Base-by-base conservation (phyloP, 2,113 vertebrate species). In the Notothenia rossii region DNA sequence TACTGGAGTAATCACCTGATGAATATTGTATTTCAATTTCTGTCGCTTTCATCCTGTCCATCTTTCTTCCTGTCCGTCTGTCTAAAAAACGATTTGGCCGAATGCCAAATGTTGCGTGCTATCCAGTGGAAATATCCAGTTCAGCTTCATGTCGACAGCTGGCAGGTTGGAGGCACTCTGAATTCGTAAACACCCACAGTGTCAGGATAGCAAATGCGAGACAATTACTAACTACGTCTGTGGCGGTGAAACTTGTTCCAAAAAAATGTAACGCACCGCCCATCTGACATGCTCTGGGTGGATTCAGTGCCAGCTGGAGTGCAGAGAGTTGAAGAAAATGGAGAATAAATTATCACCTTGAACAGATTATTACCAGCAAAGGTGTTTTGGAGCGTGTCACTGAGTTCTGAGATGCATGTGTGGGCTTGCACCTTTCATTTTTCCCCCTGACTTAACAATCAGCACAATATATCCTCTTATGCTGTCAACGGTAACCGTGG, bases 1-100 rank as follows among this genome's bases (percentile, higher is more conserved):
- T 86, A 91, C 89, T 83, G 79, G 83, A 90, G 89, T 85, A 91
- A 91, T 90, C 89, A 82, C 89, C 89, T 82, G 88, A 92, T 92
- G 87, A 92, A 92, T 92, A 91, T 86, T 90, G 75, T 69, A 92
- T 91, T 88, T 51, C 61, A 5, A 36, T 36, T 7, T 36, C 36
- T 36, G 36, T 36, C 36, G 5, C n/a, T n/a, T n/a, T n/a, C n/a
- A n/a, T n/a, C n/a, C n/a, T n/a, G n/a, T n/a, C n/a, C n/a, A n/a
- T n/a, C 36, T 36, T 1, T 66, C 36, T 36, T 5, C 64, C 78
- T 72, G 55, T 72, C 72, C 63, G 72, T 64, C 66, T 85, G 51
- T 53, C 76, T 50, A 43, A 80, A 54, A 66, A 29, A 72, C 72
- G 61, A 73, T 65, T 72, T 82, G 86, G 78, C 75, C 78, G 4